Evolutionary conservation across 2,888 invertebrate species (phyloP).

Genomic region (Callimorpha dominula): DNA sequence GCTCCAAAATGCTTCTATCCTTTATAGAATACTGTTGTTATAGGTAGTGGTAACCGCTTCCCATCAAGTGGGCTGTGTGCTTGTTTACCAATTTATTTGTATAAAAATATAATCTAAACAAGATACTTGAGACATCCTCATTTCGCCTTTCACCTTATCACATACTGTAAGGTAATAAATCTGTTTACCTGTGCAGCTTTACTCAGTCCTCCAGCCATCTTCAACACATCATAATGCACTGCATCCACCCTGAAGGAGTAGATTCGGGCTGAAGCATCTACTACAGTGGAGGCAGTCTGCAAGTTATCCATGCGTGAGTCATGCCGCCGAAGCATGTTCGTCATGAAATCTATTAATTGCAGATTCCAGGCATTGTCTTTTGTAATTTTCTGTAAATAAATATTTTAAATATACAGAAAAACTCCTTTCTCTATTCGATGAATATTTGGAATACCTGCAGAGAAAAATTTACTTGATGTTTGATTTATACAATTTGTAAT

Average conservation of each 20-base stretch:
- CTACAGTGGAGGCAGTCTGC: conserved; percentile 93
- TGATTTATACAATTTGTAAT: neutral
- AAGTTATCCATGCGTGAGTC: conserved; percentile 90
- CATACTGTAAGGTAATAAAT: no score
- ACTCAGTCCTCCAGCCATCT: conserved; percentile 90
- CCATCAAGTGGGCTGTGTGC: neutral
- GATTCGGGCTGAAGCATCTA: conserved; percentile 96
- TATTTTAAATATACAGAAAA: neutral
- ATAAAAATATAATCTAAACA: neutral
- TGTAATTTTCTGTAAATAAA: conserved; percentile 91
- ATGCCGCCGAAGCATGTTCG: conserved; percentile 90
- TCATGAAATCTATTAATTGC: conserved; percentile 94
- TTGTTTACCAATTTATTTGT: neutral
- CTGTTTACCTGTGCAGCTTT: conserved; percentile 80
- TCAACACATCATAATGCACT: conserved; percentile 92
- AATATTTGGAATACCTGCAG: neutral
- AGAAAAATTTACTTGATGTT: neutral
- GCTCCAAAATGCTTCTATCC: no score
- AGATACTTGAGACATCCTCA: no score
- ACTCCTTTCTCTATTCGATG: neutral
- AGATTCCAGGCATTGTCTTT: conserved; percentile 96
- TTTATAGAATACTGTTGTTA: no score
- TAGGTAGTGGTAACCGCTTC: neutral
- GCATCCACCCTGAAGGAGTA: conserved; percentile 96
- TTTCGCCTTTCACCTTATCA: no score